Base-by-base conservation (phyloP, 2,113 vertebrate species). In the Trochalopteron elliotii region DNA sequence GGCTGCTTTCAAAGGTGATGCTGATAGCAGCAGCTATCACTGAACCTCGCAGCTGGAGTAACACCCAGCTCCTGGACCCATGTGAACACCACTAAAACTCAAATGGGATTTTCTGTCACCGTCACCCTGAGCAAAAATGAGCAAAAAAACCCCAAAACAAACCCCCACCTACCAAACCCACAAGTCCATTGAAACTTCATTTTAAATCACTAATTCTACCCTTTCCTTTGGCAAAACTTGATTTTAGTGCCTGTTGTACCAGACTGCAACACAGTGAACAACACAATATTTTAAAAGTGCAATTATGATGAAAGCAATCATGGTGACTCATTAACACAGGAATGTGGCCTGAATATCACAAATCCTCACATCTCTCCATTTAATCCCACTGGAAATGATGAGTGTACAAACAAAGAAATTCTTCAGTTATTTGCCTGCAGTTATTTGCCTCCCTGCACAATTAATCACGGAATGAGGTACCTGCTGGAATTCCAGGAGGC, bases 111-210 rank as follows among this genome's bases (percentile, higher is more conserved):
- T 92, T 40, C 55, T 69, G 13, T 27, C 3, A 0, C 23, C 2
- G 0, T 40, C 49, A 63, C 12, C 10, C 7, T 0, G 0, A 76
- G 40, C 15, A 72, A 72, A 81, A 81, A 10, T 2, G 37, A 75
- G 37, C 8, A 4, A 25, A 27, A 21, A 63, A 37, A 10, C n/a
- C n/a, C n/a, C 4, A 33, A 40, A 22, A 49, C 16, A 47, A 27
- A 2, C 1, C 4, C 10, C 4, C 18, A 44, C 14, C n/a, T 72
- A 56, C 37, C 56, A 35, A 57, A 57, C 33, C 35, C 56, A 6
- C 33, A 19, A n/a, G 10, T 42, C 28, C 50, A 65, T 10, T 1
- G 5, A 63, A 50, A 71, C 13, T 12, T 39, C 10, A 17, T 44
- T 75, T 77, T 3, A 31, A 56, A 68, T 60, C 22, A 19, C 20